These are phyloP conservation scores for Bolinopsis microptera DNA, from an alignment of 37 sponge, comb jelly and placozoan species.

Conservation along the genomic window DNA sequence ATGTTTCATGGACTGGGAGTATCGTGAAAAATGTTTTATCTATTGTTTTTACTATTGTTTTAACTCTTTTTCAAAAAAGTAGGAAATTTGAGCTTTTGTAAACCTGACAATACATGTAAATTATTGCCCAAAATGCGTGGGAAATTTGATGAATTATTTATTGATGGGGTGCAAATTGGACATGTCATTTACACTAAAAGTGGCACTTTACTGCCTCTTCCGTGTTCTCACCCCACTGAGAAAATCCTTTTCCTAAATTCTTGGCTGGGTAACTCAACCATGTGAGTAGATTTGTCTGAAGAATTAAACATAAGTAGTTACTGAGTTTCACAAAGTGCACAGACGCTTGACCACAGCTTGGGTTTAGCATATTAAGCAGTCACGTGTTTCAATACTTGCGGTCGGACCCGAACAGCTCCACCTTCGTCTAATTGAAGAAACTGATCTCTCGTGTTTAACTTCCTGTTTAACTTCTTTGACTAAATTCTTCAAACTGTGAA, in stretches of 20 bases:
- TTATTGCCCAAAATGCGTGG: background rate
- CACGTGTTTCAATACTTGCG: background rate
- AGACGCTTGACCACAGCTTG: background rate
- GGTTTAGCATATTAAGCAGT: background rate
- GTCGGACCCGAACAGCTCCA: background rate
- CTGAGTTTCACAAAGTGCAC: no score
- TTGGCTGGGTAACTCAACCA: no score
- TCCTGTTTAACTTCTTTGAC: no score
- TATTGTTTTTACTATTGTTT: background rate
- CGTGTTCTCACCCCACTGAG: background rate
- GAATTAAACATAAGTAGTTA: background rate
- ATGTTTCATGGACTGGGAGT: background rate
- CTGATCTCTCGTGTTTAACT: no score
- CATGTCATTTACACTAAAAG: background rate
- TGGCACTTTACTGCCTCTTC: background rate
- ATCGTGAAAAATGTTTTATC: background rate
- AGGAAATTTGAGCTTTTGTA: no score
- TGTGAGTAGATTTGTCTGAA: background rate
- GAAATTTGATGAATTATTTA: background rate
- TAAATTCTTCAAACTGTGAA: background rate
- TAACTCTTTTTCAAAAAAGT: background rate
- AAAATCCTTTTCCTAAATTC: background rate
- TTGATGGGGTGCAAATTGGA: background rate
- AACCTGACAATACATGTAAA: background rate
- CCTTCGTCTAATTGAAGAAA: no score